Conservation (phyloP, 2,797 vertebrate species). For the Sebastes ruberrimus region DNA sequence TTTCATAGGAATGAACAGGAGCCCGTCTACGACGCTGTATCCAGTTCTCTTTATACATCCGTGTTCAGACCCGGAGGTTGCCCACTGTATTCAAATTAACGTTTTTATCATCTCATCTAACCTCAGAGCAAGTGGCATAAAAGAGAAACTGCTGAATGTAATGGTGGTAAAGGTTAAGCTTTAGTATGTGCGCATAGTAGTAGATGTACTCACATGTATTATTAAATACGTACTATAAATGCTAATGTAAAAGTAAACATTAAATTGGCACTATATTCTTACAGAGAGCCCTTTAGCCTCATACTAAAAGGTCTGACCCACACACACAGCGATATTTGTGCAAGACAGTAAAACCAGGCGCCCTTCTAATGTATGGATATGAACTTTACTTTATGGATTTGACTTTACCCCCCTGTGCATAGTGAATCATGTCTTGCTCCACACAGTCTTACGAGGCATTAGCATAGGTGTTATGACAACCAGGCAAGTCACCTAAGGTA, state of each 20-base stretch:
- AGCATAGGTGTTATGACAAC: constrained; percentile 26
- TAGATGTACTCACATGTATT: neutral
- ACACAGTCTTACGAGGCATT: constrained; percentile 13
- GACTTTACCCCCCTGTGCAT: constrained; percentile 22
- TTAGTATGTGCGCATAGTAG: neutral
- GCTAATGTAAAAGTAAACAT: constrained; percentile 7
- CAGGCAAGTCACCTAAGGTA: constrained; percentile 26
- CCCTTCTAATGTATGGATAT: constrained; percentile 31
- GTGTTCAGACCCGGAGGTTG: too few relatives aligned
- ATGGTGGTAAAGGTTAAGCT: constrained; percentile 7
- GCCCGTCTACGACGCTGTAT: accelerated
- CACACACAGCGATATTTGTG: constrained; percentile 1
- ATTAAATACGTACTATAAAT: neutral
- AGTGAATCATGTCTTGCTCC: neutral
- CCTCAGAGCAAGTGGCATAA: neutral
- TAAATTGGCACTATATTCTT: neutral
- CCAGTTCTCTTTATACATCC: too few relatives aligned
- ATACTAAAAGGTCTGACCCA: constrained; percentile 18
- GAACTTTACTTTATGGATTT: constrained; percentile 60
- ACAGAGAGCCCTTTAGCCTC: constrained; percentile 21
- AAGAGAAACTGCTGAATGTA: constrained; percentile 6
- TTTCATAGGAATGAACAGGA: too few relatives aligned
- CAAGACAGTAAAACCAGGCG: constrained; percentile 9
- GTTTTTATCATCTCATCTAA: neutral
- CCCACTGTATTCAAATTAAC: neutral